Evolutionary conservation across 2,113 vertebrate species (phyloP), one percentile per base, ranked within the genome.

Genomic region (Rana temporaria): DNA sequence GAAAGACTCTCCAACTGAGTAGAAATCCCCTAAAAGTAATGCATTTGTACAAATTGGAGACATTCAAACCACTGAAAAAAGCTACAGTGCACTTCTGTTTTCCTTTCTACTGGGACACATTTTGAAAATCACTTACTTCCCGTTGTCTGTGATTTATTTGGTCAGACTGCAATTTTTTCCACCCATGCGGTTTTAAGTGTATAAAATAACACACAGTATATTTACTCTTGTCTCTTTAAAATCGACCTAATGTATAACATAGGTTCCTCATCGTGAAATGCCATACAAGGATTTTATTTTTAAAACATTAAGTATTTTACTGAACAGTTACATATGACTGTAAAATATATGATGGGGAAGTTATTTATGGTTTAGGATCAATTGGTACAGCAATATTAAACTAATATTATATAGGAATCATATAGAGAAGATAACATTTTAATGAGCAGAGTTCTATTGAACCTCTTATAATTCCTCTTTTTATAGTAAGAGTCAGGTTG

Each of bases 61-160:
- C 17, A 22, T 19, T 63, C 20, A 74, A 20, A 63, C 34, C 32
- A 19, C 74, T 30, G 34, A 64, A 77, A 77, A 48, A 76, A 4
- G 9, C n/a, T 20, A 65, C 74, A 77, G 60, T 77, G 22, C 17
- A 52, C 60, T 64, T 64, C 74, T 76, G 73, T 76, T 76, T 64
- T 76, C 56, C 57, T 76, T 34, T 38, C 71, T 62, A 60, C 57
- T 34, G 64, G 59, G 74, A 64, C 74, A 64, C 57, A 77, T 77
- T 77, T 17, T 42, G 60, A 64, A 77, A 77, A 77, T 77, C 38
- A 53, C 74, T 77, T 65, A 77, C 64, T 77, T 77, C 74, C 38
- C 60, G 20, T 77, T 65, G 59, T 77, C 59, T 63, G 74, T 77
- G 74, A 77, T 77, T 77, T 77, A 77, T 77, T 77, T 77, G 17